phyloP scores from a whole-genome alignment of 2,888 invertebrate species.

The Xanthostigma xanthostigma region DNA sequence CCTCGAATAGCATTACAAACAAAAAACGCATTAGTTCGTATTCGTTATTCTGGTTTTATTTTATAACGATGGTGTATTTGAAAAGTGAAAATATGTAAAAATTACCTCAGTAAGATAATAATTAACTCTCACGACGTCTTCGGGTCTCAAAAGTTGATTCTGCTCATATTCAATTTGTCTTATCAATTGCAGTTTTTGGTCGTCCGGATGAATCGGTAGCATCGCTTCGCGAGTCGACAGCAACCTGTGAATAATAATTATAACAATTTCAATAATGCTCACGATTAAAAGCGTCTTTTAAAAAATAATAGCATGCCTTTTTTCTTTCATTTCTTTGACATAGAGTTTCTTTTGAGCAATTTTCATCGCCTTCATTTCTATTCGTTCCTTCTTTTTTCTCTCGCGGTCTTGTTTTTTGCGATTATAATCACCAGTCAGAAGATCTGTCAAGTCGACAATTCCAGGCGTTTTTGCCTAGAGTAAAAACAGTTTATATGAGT shows the following conservation, averaged over 20 bases:
- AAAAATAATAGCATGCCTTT: background rate
- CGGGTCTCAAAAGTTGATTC: slow-evolving; percentile 29
- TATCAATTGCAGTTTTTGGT: slow-evolving; percentile 40
- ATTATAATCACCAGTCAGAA: slow-evolving; percentile 40
- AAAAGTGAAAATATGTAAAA: background rate
- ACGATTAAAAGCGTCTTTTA: background rate
- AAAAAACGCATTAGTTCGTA: too few species aligned
- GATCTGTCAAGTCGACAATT: slow-evolving; percentile 36
- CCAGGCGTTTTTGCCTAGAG: slow-evolving; percentile 22
- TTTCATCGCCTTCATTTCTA: slow-evolving; percentile 15
- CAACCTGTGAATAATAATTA: slow-evolving; percentile 26
- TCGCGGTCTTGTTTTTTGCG: slow-evolving; percentile 20
- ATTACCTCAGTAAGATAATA: slow-evolving; percentile 35
- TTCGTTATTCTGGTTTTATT: too few species aligned
- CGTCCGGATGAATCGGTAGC: slow-evolving; percentile 45
- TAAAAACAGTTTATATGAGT: slow-evolving; percentile 5
- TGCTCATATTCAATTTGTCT: slow-evolving; percentile 35
- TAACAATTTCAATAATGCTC: slow-evolving; percentile 8
- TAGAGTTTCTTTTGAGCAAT: slow-evolving; percentile 7
- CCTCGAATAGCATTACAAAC: too few species aligned
- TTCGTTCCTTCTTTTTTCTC: slow-evolving; percentile 14
- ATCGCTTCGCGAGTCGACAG: slow-evolving; percentile 39
- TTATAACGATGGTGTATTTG: too few species aligned
- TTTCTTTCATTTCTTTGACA: slow-evolving; percentile 1
- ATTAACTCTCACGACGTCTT: slow-evolving; percentile 38